Evolutionary conservation across 2,888 invertebrate species (phyloP).

Genomic region (Polydrusus cervinus): DNA sequence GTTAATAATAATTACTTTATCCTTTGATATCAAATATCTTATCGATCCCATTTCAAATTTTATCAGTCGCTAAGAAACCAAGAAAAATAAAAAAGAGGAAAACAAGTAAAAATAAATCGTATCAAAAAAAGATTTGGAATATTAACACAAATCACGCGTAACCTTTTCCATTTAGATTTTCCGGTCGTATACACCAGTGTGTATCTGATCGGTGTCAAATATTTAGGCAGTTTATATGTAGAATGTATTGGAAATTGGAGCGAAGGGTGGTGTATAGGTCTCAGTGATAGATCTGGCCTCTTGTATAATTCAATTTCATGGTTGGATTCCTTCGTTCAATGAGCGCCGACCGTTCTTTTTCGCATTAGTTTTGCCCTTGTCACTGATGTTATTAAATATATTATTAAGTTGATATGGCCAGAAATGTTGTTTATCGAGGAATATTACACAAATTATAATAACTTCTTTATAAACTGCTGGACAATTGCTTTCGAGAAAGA

Average conservation of each 20-base stretch:
- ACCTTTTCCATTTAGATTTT: slow-evolving; percentile 61
- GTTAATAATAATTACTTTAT: too few relatives aligned
- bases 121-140: slow-evolving; percentile 57
- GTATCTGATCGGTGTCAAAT: slow-evolving; percentile 62
- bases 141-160: slow-evolving; percentile 57
- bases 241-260: slow-evolving; percentile 58
- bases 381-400: slow-evolving; percentile 13
- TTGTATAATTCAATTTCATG: slow-evolving; percentile 73
- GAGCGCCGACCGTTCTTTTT: slow-evolving; percentile 44
- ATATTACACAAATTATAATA: too few relatives aligned
- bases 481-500: too few relatives aligned
- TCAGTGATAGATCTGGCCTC: slow-evolving; percentile 58
- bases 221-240: slow-evolving; percentile 63
- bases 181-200: slow-evolving; percentile 58
- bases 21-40: not conserved
- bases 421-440: not conserved
- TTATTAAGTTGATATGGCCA: slow-evolving; percentile 1
- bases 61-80: slow-evolving; percentile 5
- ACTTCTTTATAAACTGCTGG: too few relatives aligned
- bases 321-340: slow-evolving; percentile 68
- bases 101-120: slow-evolving; percentile 40
- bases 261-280: slow-evolving; percentile 51
- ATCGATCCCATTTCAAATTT: slow-evolving; percentile 4
- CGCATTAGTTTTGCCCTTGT: slow-evolving; percentile 33
- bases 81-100: slow-evolving; percentile 2